Evolutionary conservation across 2,888 invertebrate genomes (phyloP), one percentile per base, ranked within the genome.

Genomic region (Lithophane ornitopus): DNA sequence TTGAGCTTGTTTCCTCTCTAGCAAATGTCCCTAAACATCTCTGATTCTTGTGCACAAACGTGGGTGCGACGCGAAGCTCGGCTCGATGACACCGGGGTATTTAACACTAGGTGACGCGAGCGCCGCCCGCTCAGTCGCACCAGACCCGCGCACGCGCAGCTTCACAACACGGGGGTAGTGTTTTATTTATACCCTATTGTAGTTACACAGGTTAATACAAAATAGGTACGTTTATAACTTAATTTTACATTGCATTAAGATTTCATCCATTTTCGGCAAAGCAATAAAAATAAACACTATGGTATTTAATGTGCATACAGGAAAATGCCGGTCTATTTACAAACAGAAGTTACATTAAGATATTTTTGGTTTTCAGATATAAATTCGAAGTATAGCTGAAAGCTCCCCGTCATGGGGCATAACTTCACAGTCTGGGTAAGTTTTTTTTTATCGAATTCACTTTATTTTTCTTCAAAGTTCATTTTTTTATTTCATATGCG

Each of bases 361-460:
- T 39, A 58, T 71, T 71, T 61, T 41, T 49, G 3, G 2, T 82
- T 93, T 91, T 80, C 93, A 94, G 93, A 90, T 86, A 89, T 80
- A 88, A 86, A 82, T 86, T 86, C 80, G 84, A 85, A 78, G 74
- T 77, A 85, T 85, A 73, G 69, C 85, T 77, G 73, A 88, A 88
- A 90, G 74, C 84, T 88, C 96, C 96, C 96, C 94, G 90, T 91
- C 85, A 96, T 96, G 96, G 96, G 96, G 96, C 90, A 88, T 75
- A 91, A 90, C 82, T 85, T 91, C 78, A 81, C 90, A 80, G 80
- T 91, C 78, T 93, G 91, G 96, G 96, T 96, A 90, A 95, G 96
- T 93, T 52, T 75, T 83, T 74, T 82, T 70, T 73, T 58, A 19
- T 56, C 4, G 3, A 19, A 28, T 52, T 56, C 1, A 44, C 39